These are phyloP conservation scores for Lasaia peninsularis DNA, from an alignment of 1,140 invertebrate species.

Conservation along the genomic window DNA sequence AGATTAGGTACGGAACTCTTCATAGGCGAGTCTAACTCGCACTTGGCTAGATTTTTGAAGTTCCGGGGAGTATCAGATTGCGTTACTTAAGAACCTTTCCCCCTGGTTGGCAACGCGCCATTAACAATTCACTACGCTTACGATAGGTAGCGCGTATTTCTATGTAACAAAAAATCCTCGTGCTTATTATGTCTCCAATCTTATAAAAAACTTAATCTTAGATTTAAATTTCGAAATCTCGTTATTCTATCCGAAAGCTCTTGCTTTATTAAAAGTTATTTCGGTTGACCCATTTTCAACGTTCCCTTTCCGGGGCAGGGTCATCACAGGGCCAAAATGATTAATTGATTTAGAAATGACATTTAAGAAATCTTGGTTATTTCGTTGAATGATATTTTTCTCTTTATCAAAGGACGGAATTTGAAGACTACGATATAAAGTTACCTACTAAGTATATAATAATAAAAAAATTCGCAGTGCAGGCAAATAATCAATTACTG, in stretches of 20 bases:
- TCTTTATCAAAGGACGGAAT: neutral
- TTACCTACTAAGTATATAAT: neutral
- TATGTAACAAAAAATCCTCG: too few species aligned
- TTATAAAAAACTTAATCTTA: too few species aligned
- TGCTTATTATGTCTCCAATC: too few species aligned
- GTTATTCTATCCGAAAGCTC: neutral
- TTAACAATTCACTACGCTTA: too few species aligned
- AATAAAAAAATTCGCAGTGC: neutral
- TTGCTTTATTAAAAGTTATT: neutral
- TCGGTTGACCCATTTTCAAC: conserved; percentile 5
- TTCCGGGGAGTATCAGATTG: too few species aligned
- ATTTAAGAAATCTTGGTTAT: neutral
- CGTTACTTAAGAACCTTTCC: too few species aligned
- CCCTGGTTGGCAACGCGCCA: too few species aligned
- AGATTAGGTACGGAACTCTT: too few species aligned
- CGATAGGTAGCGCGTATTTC: too few species aligned
- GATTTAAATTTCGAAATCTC: neutral
- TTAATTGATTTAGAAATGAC: neutral
- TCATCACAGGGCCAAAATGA: conserved; percentile 1
- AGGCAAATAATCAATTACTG: too few species aligned
- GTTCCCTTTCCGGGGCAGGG: neutral
- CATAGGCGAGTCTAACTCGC: too few species aligned
- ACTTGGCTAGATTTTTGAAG: too few species aligned
- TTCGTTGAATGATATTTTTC: neutral
- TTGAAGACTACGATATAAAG: neutral